Conservation (phyloP, 2,113 vertebrate species). For the Bettongia penicillata region DNA sequence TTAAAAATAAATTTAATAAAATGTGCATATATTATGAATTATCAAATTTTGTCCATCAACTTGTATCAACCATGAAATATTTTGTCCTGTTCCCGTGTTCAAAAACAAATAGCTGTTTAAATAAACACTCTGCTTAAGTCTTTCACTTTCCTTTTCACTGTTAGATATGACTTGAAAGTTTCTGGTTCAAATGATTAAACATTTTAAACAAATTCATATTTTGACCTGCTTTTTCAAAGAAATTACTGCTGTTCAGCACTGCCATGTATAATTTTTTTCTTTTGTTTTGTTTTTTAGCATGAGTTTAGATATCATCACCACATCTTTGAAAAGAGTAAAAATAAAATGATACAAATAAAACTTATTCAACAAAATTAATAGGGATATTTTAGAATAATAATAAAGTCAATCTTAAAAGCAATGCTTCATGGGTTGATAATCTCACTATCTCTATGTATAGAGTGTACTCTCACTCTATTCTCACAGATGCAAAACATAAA, state of each 20-base stretch:
- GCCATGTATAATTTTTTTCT: not conserved
- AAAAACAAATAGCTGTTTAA: not conserved
- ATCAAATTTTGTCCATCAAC: not conserved
- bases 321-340: constrained; percentile 46
- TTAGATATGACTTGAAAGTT: constrained; percentile 36
- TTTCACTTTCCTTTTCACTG: constrained; percentile 5
- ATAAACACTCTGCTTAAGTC: constrained; percentile 40
- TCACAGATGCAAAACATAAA: constrained; percentile 45
- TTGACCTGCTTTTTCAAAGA: constrained; percentile 35
- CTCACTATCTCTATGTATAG: constrained; percentile 32
- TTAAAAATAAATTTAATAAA: constrained; percentile 26
- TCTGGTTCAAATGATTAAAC: constrained; percentile 10
- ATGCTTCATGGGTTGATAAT: not conserved
- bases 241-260: not conserved
- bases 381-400: constrained; percentile 5
- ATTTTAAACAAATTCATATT: constrained; percentile 10
- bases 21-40: not conserved
- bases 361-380: constrained; percentile 29
- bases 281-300: not conserved
- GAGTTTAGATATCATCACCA: constrained; percentile 35
- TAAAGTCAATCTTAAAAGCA: constrained; percentile 40
- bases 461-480: constrained; percentile 2
- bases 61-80: not conserved
- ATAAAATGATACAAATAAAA: constrained; percentile 4
- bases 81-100: too few relatives aligned